Conservation (phyloP, 1,140 invertebrate species). For the Apocrypta bakeri region DNA sequence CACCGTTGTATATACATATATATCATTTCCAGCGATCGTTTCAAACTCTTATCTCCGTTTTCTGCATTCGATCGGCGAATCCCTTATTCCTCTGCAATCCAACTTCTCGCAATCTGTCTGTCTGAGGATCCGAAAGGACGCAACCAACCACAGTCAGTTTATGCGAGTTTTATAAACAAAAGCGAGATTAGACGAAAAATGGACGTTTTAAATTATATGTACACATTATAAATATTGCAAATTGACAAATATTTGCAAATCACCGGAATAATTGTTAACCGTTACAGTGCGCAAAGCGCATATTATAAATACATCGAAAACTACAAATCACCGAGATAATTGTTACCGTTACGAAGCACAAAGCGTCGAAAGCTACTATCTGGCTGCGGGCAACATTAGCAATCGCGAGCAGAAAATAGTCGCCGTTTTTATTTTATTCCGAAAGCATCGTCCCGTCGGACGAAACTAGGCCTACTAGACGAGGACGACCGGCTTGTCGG, state of each 20-base stretch:
- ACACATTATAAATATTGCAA: too few relatives aligned
- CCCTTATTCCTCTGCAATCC: conserved; percentile 28
- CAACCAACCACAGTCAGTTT: too few relatives aligned
- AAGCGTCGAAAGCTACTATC: too few relatives aligned
- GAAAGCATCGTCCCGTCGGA: not conserved
- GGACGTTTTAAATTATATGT: too few relatives aligned
- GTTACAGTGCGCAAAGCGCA: not conserved
- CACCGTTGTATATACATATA: not conserved
- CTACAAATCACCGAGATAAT: not conserved
- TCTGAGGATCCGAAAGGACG: not conserved
- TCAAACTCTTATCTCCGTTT: conserved; percentile 39
- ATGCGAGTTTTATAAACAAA: too few relatives aligned
- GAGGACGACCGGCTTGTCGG: conserved; percentile 1
- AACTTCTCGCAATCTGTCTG: conserved; percentile 2
- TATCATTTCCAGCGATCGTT: not conserved
- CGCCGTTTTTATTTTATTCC: conserved; percentile 25
- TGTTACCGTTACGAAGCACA: too few relatives aligned
- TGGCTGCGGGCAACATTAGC: too few relatives aligned
- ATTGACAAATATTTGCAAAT: too few relatives aligned
- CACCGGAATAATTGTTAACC: too few relatives aligned
- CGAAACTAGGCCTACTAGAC: conserved; percentile 14
- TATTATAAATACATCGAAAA: not conserved
- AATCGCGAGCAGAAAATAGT: not conserved
- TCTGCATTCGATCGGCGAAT: conserved; percentile 25
- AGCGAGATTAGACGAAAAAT: too few relatives aligned